These are phyloP conservation scores for Drosophila antonietae DNA, from an alignment of 2,888 invertebrate species.

Conservation along the genomic window DNA sequence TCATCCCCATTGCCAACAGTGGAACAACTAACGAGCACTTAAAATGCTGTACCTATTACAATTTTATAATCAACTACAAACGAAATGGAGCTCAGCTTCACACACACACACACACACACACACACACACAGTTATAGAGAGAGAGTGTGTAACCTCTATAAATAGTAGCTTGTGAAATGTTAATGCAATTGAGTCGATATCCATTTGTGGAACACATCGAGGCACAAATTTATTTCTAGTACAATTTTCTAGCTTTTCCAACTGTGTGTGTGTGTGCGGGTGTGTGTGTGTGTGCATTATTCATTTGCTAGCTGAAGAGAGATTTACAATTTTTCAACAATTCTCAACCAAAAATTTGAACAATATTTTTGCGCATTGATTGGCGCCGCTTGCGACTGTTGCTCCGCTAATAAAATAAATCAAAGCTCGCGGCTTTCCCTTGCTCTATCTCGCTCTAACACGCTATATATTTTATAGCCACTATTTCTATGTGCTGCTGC, in stretches of 20 bases:
- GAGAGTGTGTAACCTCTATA: conserved; percentile 23
- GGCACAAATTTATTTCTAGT: conserved; percentile 18
- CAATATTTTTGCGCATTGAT: conserved; percentile 48
- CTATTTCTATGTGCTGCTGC: conserved; percentile 43
- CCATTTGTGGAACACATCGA: conserved; percentile 42
- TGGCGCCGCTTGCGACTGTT: conserved; percentile 44
- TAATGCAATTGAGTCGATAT: conserved; percentile 55
- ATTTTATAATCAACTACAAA: conserved; percentile 7
- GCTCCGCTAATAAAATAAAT: conserved; percentile 70
- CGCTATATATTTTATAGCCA: conserved; percentile 18
- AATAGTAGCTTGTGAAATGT: conserved; percentile 38
- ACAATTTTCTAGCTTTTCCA: conserved; percentile 3
- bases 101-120: conserved; percentile 4
- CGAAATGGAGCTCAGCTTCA: not conserved
- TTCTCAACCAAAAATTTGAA: conserved; percentile 45
- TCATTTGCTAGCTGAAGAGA: conserved; percentile 61
- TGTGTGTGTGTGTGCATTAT: conserved; percentile 62
- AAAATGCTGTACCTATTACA: conserved; percentile 5
- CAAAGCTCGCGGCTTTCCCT: conserved; percentile 51
- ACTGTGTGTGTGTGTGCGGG: not conserved
- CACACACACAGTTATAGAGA: not conserved
- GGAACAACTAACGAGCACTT: not conserved
- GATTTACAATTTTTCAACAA: conserved; percentile 64
- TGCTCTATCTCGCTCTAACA: not conserved
- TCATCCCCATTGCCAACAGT: conserved; percentile 3